These are phyloP conservation scores for Benitochromis conjunctus DNA, from an alignment of 2,113 vertebrate species.

Conservation along the genomic window DNA sequence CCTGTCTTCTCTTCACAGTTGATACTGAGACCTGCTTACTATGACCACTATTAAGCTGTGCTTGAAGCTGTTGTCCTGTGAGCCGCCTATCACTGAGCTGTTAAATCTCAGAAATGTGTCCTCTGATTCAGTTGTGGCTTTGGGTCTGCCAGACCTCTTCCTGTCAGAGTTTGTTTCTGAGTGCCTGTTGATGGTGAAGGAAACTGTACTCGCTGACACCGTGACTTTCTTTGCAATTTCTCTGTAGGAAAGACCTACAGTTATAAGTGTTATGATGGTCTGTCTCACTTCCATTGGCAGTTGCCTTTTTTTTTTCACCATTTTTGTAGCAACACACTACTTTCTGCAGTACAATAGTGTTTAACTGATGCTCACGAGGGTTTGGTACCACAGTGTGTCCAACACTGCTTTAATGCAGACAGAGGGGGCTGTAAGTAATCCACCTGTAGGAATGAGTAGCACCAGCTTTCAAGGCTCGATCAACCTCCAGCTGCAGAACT, in stretches of 20 bases:
- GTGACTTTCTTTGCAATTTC: neutral
- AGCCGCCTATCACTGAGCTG: too few relatives aligned
- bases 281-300: accelerated
- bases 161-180: neutral
- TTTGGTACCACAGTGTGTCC: neutral
- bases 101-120: too few relatives aligned
- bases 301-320: too few relatives aligned
- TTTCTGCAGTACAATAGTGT: neutral
- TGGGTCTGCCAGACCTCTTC: too few relatives aligned
- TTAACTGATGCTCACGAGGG: neutral
- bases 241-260: neutral
- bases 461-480: neutral
- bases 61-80: too few relatives aligned
- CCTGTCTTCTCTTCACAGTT: too few relatives aligned
- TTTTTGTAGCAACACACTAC: neutral
- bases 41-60: too few relatives aligned
- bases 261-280: neutral
- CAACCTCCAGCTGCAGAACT: neutral
- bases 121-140: too few relatives aligned
- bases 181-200: neutral
- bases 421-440: neutral
- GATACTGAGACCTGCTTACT: too few relatives aligned
- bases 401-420: neutral
- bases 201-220: neutral
- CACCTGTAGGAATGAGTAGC: neutral